Evolutionary conservation across 2,113 vertebrate species (phyloP).

Genomic region (Xiphias gladius): DNA sequence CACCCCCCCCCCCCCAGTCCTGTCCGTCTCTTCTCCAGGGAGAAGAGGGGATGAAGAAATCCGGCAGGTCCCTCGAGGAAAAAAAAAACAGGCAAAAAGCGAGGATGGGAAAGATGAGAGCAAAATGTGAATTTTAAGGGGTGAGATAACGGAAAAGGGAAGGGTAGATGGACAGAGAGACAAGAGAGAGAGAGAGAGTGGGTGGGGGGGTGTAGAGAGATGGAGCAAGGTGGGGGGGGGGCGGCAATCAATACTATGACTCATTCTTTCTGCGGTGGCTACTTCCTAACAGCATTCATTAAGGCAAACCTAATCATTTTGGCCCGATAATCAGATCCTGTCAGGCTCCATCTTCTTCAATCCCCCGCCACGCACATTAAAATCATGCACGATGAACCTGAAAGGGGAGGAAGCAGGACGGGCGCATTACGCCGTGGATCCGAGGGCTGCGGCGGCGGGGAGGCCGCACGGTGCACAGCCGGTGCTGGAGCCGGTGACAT

Average conservation of each 20-base stretch:
- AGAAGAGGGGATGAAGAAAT: background rate
- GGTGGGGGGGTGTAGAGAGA: background rate
- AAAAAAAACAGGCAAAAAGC: background rate
- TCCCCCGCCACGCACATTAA: slow-evolving; percentile 23
- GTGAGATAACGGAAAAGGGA: background rate
- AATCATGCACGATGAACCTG: slow-evolving; percentile 25
- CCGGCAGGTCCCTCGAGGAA: background rate
- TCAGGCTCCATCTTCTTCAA: slow-evolving; percentile 57
- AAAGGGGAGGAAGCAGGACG: slow-evolving; percentile 25
- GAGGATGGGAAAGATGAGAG: background rate
- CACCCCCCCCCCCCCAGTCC: slow-evolving; percentile 6
- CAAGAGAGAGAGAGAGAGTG: background rate
- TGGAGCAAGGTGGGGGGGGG: background rate
- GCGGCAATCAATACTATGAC: slow-evolving; percentile 83
- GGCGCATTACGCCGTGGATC: background rate
- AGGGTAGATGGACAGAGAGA: background rate
- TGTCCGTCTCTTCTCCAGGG: slow-evolving; percentile 2
- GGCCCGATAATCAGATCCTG: slow-evolving; percentile 73
- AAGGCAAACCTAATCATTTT: slow-evolving; percentile 83
- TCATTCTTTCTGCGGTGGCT: slow-evolving; percentile 82
- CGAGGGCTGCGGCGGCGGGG: slow-evolving; percentile 8
- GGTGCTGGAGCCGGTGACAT: background rate
- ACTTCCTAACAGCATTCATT: slow-evolving; percentile 85
- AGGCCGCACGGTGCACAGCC: background rate
- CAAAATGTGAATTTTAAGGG: slow-evolving; percentile 11